Conservation (phyloP, 2,888 invertebrate genomes). For the Coleophora flavipennella region DNA sequence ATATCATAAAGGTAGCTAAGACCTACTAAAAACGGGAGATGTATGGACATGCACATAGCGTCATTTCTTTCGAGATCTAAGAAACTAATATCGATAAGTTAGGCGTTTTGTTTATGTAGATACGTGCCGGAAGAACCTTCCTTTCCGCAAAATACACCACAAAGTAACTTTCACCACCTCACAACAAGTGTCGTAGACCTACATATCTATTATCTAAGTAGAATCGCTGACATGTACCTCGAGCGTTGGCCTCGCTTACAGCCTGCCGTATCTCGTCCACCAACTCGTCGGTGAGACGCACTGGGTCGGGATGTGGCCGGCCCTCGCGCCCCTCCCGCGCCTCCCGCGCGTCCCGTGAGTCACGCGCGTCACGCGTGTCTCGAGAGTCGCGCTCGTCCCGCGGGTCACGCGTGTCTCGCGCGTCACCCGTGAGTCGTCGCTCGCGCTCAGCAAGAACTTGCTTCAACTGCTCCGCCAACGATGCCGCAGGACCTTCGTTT, state of each 20-base stretch:
- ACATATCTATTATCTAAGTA: no score
- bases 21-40: no score
- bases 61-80: no score
- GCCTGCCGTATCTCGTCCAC: conserved; percentile 91
- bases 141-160: no score
- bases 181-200: no score
- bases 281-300: conserved; percentile 84
- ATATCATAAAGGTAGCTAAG: no score
- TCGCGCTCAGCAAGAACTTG: conserved; percentile 90
- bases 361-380: conserved; percentile 15
- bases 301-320: conserved; percentile 69
- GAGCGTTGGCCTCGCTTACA: conserved; percentile 89
- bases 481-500: conserved; percentile 78
- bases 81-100: no score
- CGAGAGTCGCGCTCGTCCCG: conserved; percentile 2
- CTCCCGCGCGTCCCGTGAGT: conserved; percentile 2
- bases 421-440: conserved; percentile 75
- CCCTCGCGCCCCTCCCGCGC: conserved; percentile 6
- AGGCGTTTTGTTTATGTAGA: no score
- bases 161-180: no score
- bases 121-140: no score
- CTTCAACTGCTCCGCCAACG: conserved; percentile 88
- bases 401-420: conserved; percentile 31
- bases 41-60: no score
- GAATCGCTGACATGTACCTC: conserved; percentile 70